Evolutionary conservation across 2,113 vertebrate species (phyloP).

Genomic region (Gallinago media): DNA sequence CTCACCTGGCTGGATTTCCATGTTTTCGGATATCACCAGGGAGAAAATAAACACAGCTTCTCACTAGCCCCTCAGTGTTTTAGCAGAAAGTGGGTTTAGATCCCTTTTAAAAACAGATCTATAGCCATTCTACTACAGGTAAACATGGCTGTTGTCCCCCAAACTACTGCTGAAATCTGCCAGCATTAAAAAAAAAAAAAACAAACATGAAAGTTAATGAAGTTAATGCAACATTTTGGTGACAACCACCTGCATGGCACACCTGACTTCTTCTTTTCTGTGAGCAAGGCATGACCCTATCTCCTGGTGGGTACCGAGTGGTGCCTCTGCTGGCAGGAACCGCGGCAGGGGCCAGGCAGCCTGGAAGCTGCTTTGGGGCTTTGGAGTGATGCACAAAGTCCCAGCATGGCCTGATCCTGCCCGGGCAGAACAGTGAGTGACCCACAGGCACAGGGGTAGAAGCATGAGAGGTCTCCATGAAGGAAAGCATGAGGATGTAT

Average conservation of each 20-base stretch:
- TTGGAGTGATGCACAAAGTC: rapidly evolving
- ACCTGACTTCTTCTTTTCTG: background rate
- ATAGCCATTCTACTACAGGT: background rate
- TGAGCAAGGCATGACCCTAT: background rate
- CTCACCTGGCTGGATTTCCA: constrained; percentile 7
- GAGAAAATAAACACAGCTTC: background rate
- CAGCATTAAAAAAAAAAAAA: background rate
- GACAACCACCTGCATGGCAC: background rate
- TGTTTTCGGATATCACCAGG: background rate
- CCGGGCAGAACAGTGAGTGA: background rate
- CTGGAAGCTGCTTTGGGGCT: background rate
- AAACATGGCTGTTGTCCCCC: background rate
- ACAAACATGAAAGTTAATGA: background rate
- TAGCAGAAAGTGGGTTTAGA: background rate
- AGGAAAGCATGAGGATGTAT: background rate
- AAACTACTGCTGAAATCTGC: background rate
- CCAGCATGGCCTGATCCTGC: rapidly evolving
- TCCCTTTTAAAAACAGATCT: background rate
- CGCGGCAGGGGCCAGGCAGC: background rate
- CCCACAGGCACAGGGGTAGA: rapidly evolving
- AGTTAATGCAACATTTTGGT: background rate
- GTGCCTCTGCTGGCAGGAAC: background rate
- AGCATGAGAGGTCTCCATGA: background rate
- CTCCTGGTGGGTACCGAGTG: rapidly evolving
- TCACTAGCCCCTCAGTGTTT: background rate